Evolutionary conservation across 2,113 vertebrate species (phyloP), one percentile per base, ranked within the genome.

Genomic region (Embiotoca jacksoni): DNA sequence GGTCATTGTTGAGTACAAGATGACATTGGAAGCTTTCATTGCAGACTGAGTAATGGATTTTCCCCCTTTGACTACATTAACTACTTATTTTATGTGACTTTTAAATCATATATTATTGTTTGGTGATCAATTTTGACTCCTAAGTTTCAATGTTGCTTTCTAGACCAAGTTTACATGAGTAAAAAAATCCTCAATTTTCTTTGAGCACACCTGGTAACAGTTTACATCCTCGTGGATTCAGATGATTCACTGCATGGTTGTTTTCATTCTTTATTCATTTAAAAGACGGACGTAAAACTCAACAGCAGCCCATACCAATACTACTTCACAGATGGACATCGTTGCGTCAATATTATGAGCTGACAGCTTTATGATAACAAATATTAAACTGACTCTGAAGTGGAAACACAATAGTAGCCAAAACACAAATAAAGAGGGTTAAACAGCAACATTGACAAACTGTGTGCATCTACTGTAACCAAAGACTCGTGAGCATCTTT

Each of bases 361-460:
- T 70, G 70, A 60, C 52, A 63, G 53, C 64, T 67, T 57, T 39
- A 71, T 11, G 33, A 66, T 57, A 54, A 63, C 58, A 71, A 81
- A 75, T 76, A 68, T 84, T 52, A 62, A 72, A 77, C 36, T 49
- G 67, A 69, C 30, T 65, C 14, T 4, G 44, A 54, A 7, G 44
- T 9, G 55, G 15, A 73, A 65, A 78, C 32, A 50, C 52, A 80
- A 65, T 46, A 52, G 68, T 67, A 11, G 54, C 15, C 46, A 46
- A 14, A 80, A 82, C 23, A 78, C 35, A 67, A 75, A 73, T 23
- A 68, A 23, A 1, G 31, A 6, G 68, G 10, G 46, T 69, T 52
- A 79, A 82, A 77, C 23, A 66, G 50, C 30, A 57, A 36, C 61
- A 55, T 55, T 46, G 61, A 55, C 61, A 80, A 86, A 74, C 74